A percentile compares a stretch with the other conserved stretches of the same genome.
Evolutionary conservation across 2,113 vertebrate genomes (phyloP).

Genomic region (Xenus cinereus): DNA sequence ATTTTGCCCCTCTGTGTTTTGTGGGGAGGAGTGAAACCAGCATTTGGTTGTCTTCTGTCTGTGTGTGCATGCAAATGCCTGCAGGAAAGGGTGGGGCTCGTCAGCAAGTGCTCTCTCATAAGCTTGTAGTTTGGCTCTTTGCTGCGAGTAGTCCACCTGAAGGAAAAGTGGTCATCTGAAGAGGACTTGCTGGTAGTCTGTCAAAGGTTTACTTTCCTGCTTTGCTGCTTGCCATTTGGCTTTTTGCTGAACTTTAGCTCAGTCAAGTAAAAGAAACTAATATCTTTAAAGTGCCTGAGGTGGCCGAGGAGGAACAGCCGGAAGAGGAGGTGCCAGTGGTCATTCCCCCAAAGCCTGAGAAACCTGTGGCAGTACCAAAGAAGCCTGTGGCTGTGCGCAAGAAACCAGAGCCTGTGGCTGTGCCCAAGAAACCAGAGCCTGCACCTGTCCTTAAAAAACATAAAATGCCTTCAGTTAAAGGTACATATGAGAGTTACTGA

Average conservation of each 20-base stretch:
- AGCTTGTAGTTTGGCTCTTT: accelerated
- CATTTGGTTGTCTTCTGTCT: neutral
- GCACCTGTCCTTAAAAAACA: neutral
- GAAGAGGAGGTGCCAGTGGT: neutral
- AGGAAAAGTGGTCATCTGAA: neutral
- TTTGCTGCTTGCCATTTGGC: neutral
- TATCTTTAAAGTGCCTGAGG: neutral
- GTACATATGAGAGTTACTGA: constrained; percentile 1
- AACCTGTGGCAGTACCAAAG: neutral
- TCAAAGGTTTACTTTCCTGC: neutral
- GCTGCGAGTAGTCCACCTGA: accelerated
- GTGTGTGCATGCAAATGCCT: no score
- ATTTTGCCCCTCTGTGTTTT: neutral
- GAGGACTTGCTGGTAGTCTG: neutral
- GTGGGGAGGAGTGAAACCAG: neutral
- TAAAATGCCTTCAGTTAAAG: neutral
- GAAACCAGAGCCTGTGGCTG: neutral
- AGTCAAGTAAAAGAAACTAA: neutral
- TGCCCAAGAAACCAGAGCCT: neutral
- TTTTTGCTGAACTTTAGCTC: neutral
- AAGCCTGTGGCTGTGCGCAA: neutral
- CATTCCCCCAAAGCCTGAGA: neutral
- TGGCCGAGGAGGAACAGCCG: neutral
- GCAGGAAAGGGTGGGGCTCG: neutral
- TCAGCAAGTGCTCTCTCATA: accelerated